phyloP scores from a whole-genome alignment of 2,113 vertebrate genomes.

The Toxotes chatareus region DNA sequence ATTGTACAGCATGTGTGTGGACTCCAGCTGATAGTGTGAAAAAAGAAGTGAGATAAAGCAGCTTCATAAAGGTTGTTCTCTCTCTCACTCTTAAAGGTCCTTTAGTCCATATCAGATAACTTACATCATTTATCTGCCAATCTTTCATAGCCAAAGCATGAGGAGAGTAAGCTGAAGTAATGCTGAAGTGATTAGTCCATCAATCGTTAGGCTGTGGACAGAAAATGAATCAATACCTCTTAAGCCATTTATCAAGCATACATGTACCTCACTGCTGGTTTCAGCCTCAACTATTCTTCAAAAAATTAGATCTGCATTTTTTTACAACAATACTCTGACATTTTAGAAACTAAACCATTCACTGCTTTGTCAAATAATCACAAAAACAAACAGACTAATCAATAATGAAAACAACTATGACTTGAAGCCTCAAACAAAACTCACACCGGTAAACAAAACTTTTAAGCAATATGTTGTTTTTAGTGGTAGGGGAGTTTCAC shows the following conservation, averaged over 20 bases:
- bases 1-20: background rate
- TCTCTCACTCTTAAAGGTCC: background rate
- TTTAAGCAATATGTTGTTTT: background rate
- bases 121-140: background rate
- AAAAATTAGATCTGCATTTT: background rate
- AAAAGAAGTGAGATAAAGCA: slow-evolving; percentile 4
- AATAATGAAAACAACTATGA: background rate
- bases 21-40: background rate
- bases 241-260: background rate
- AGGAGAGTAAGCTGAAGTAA: no score
- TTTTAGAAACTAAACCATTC: background rate
- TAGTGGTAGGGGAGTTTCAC: background rate
- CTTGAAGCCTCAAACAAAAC: no score
- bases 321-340: background rate
- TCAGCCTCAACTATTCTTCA: background rate
- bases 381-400: background rate
- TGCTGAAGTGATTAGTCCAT: background rate
- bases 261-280: background rate
- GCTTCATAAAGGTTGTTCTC: background rate
- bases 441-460: background rate
- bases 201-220: background rate
- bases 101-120: background rate
- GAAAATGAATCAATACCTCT: background rate
- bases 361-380: background rate
- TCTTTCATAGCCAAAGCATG: background rate